A percentile compares a stretch with the other conserved stretches of the same genome.
phyloP scores from a whole-genome alignment of 2,888 invertebrate species.

The Lordiphosa andalusiaca region DNA sequence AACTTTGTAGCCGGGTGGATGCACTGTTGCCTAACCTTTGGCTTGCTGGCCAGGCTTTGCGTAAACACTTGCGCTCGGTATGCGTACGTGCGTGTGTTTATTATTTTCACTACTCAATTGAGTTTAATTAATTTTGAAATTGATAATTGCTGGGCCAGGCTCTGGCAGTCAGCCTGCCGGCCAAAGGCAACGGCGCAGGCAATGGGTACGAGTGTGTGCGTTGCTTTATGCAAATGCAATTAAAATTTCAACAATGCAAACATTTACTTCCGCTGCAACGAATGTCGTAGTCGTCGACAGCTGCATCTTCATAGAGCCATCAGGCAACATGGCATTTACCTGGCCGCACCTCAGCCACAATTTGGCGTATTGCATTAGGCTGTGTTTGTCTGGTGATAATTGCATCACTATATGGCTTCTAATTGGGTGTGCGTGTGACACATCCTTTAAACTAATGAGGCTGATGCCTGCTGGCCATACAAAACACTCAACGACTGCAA shows the following conservation, averaged over 20 bases:
- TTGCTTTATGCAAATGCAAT: conserved; percentile 76
- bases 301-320: conserved; percentile 49
- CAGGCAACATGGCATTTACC: conserved; percentile 43
- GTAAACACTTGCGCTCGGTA: conserved; percentile 34
- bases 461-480: conserved; percentile 32
- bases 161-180: conserved; percentile 40
- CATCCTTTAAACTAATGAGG: conserved; percentile 63
- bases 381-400: conserved; percentile 66
- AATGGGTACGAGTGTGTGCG: conserved; percentile 24
- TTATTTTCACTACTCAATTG: conserved; percentile 75
- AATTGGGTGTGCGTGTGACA: conserved; percentile 25
- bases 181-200: conserved; percentile 9
- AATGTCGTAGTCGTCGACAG: conserved; percentile 48
- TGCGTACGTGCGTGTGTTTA: conserved; percentile 51
- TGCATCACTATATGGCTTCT: conserved; percentile 55
- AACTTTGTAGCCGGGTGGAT: conserved; percentile 3
- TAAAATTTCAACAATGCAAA: conserved; percentile 77
- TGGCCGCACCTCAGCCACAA: conserved; percentile 58
- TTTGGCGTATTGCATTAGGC: conserved; percentile 70
- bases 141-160: conserved; percentile 62
- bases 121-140: conserved; percentile 75
- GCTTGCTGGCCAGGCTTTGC: conserved; percentile 6
- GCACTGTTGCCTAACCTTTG: conserved; percentile 42
- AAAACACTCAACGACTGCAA: conserved; percentile 7
- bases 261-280: conserved; percentile 77